Conservation (phyloP, 2,888 invertebrate genomes). For the Drosophila buzzatii region DNA sequence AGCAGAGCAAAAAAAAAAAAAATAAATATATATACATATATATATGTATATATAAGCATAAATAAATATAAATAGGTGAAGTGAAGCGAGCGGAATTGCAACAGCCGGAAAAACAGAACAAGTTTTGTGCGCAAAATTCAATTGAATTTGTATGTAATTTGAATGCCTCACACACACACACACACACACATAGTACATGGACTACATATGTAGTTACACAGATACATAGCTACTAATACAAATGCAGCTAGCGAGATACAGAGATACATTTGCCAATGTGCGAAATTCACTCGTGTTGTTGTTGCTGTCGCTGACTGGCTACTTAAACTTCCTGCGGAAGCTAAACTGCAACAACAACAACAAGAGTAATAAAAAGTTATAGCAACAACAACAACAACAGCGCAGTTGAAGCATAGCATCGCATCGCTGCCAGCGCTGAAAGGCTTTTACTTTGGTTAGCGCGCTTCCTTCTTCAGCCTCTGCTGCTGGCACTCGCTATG, state of each 20-base stretch:
- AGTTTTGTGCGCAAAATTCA: constrained; percentile 63
- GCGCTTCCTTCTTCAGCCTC: constrained; percentile 16
- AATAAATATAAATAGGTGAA: constrained; percentile 51
- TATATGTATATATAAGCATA: constrained; percentile 11
- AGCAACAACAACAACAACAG: constrained; percentile 29
- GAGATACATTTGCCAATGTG: constrained; percentile 33
- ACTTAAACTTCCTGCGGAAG: constrained; percentile 78
- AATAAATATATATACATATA: constrained; percentile 8
- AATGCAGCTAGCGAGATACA: constrained; percentile 35
- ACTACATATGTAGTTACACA: not conserved
- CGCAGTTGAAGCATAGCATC: constrained; percentile 16
- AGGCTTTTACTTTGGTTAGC: constrained; percentile 57
- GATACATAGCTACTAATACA: constrained; percentile 14
- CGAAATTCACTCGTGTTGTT: constrained; percentile 28
- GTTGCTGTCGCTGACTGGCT: constrained; percentile 52
- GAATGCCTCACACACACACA: constrained; percentile 39
- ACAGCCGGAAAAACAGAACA: constrained; percentile 52
- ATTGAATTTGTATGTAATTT: constrained; percentile 68
- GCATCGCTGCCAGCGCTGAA: constrained; percentile 48
- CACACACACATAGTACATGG: not conserved
- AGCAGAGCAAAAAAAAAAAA: constrained; percentile 21
- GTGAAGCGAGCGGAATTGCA: constrained; percentile 18
- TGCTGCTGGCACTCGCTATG: not conserved
- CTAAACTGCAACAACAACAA: constrained; percentile 60
- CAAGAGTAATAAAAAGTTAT: constrained; percentile 41